A percentile compares a stretch with the other conserved stretches of the same genome.
phyloP scores from a whole-genome alignment of 1,140 invertebrate genomes.

The Brachionus koreanus region DNA sequence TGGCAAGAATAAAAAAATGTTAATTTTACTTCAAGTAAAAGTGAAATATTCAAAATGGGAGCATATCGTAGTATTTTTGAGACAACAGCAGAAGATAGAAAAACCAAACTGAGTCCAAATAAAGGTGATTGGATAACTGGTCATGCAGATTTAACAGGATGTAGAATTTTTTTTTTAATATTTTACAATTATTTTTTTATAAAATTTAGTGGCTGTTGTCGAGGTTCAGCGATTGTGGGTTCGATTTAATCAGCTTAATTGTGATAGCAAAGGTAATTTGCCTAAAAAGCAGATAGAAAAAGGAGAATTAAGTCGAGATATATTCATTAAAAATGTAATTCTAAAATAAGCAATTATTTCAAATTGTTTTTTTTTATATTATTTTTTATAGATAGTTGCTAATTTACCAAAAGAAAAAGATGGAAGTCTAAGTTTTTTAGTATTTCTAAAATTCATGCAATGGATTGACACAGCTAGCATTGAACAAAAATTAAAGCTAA shows the following conservation, averaged over 20 bases:
- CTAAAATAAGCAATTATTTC: neutral
- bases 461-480: neutral
- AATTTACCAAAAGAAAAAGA: conserved; percentile 40
- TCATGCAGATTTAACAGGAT: conserved; percentile 41
- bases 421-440: conserved; percentile 28
- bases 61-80: conserved; percentile 38
- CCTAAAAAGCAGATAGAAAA: neutral
- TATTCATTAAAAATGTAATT: conserved; percentile 36
- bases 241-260: conserved; percentile 36
- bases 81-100: neutral
- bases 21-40: neutral
- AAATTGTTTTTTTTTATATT: neutral
- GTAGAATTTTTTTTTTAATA: neutral
- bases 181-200: neutral
- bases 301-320: conserved; percentile 17
- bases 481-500: conserved; percentile 16
- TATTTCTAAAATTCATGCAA: conserved; percentile 41
- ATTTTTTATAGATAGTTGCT: neutral
- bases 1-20: neutral
- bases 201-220: conserved; percentile 36
- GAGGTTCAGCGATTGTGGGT: conserved; percentile 42
- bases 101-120: neutral
- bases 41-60: neutral
- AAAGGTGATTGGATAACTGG: conserved; percentile 23
- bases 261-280: neutral